Evolutionary conservation across 2,113 vertebrate genomes (phyloP).

Genomic region (Hydrolagus affinis): DNA sequence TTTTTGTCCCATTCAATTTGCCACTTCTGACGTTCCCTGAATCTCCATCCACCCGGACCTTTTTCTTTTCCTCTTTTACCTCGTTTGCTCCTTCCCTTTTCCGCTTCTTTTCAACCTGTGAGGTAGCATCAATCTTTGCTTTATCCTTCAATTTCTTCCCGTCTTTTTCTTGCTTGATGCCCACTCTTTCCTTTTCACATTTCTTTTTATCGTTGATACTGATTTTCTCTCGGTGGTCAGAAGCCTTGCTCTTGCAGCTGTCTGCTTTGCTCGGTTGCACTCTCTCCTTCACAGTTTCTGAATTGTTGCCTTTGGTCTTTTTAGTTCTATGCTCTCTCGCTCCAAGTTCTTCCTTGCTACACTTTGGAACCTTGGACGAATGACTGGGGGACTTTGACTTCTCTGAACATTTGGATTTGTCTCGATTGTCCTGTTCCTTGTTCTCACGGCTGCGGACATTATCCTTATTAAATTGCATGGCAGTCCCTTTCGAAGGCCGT

Average conservation of each 20-base stretch:
- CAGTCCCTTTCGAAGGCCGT: conserved; percentile 43
- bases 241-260: conserved; percentile 20
- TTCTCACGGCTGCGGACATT: conserved; percentile 39
- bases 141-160: conserved; percentile 57
- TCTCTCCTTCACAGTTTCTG: conserved; percentile 39
- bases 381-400: conserved; percentile 37
- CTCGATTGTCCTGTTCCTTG: conserved; percentile 30
- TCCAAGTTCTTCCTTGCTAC: conserved; percentile 44
- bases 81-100: conserved; percentile 42
- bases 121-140: conserved; percentile 50
- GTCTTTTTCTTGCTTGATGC: conserved; percentile 38
- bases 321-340: conserved; percentile 37
- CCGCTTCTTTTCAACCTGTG: conserved; percentile 45
- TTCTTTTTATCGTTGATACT: conserved; percentile 34
- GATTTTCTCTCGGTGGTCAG: conserved; percentile 14
- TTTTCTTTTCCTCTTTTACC: conserved; percentile 49
- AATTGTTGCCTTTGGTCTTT: conserved; percentile 43
- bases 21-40: conserved; percentile 48
- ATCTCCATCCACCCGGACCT: conserved; percentile 47
- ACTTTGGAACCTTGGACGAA: conserved; percentile 10
- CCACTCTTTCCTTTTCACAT: conserved; percentile 19
- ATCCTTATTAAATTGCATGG: conserved; percentile 44
- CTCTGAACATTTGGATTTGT: conserved; percentile 32
- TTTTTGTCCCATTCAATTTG: conserved; percentile 47
- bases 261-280: conserved; percentile 43